Evolutionary conservation across 2,888 invertebrate species (phyloP).

Genomic region (Cylindroiulus punctatus): DNA sequence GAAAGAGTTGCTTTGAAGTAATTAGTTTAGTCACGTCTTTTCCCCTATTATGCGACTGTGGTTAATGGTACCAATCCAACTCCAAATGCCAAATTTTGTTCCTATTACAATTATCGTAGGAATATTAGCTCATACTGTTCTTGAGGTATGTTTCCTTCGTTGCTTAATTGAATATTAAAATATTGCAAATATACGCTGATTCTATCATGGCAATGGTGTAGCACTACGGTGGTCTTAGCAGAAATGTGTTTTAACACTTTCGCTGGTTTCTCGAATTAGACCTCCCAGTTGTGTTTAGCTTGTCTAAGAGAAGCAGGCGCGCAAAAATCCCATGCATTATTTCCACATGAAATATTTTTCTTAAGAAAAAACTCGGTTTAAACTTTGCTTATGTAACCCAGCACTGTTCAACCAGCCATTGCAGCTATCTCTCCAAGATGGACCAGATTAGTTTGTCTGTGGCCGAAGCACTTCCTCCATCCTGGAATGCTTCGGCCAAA

Average conservation of each 20-base stretch:
- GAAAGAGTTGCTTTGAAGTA: neutral
- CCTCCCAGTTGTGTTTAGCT: neutral
- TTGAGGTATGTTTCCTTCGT: neutral
- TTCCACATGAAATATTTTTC: neutral
- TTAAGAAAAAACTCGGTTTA: neutral
- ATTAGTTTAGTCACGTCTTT: neutral
- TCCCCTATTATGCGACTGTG: no score
- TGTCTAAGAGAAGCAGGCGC: neutral
- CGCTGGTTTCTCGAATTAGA: neutral
- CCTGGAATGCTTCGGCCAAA: neutral
- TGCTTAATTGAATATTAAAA: neutral
- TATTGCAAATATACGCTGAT: neutral
- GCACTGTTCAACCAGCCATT: conserved; percentile 7
- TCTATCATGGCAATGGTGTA: neutral
- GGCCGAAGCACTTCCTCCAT: conserved; percentile 29
- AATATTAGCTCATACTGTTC: neutral
- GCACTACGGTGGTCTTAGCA: neutral
- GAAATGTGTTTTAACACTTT: conserved; percentile 21
- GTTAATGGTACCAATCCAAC: no score
- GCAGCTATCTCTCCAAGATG: neutral
- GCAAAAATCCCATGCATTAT: neutral
- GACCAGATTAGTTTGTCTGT: conserved; percentile 14
- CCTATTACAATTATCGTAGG: no score
- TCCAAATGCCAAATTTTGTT: no score
- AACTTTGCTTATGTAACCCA: conserved; percentile 10